Base-by-base conservation (phyloP, 2,888 invertebrate species). In the Pachymerium ferrugineum region DNA sequence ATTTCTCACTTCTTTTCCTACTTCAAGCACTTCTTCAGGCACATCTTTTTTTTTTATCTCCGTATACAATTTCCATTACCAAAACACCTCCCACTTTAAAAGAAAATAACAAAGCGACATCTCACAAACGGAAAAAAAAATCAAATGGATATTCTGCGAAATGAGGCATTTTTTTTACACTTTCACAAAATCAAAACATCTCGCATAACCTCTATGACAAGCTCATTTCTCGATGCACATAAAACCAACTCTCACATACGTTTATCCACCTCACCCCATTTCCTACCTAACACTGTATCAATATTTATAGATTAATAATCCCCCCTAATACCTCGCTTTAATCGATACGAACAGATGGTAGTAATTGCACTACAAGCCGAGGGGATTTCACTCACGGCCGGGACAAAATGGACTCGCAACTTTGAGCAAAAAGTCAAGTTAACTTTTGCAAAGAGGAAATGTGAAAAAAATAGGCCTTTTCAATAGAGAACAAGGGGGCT, bases 401-500 rank as follows among this genome's bases (percentile, higher is more conserved):
- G 62, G 62, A 25, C 62, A 62, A 28, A 62, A 62, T 62, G 62
- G 62, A 62, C 62, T 62, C 28, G 25, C 62, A 62, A 62, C 62
- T 62, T 28, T 10, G 28, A 62, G 62, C 28, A 62, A 62, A 62
- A 62, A 62, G 62, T 62, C 62, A 62, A 62, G 62, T 62, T 62
- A 62, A 62, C 62, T 62, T 62, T 62, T 62, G 25, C 28, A 62
- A 62, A 62, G 62, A 62, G 62, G 62, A 62, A 62, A 62, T 62
- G 62, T 62, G 62, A 62, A 62, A 62, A 62, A 62, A 62, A 62
- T 62, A 62, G 25, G n/a, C 28, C 62, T 62, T 62, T 62, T 62
- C 62, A 62, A 62, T 62, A 62, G 62, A 25, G 62, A 62, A 62
- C 62, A 62, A 62, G 62, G n/a, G n/a, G 28, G 62, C 62, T 62